phyloP scores from a whole-genome alignment of 2,113 vertebrate genomes.

The Dicerorhinus sumatrensis region DNA sequence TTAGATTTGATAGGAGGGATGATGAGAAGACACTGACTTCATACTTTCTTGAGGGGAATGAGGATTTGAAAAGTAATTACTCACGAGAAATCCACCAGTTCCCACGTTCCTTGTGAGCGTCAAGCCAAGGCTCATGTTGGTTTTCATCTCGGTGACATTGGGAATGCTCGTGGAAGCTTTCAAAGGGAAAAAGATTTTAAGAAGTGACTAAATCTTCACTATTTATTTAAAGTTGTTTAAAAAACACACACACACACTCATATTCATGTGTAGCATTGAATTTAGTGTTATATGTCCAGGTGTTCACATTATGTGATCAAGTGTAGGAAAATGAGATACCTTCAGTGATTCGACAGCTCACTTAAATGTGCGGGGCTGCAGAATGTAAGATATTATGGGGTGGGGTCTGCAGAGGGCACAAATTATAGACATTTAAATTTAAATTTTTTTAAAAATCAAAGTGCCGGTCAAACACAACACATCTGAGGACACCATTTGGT shows the following conservation, averaged over 20 bases:
- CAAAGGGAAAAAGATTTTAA: constrained; percentile 70
- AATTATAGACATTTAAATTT: not conserved
- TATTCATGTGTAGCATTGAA: not conserved
- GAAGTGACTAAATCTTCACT: not conserved
- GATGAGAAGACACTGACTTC: not conserved
- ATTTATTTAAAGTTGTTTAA: not conserved
- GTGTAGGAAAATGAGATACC: not conserved
- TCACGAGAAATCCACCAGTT: constrained; percentile 90
- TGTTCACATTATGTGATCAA: not conserved
- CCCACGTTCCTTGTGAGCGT: constrained; percentile 90
- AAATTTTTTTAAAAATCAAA: not conserved
- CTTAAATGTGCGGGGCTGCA: not conserved
- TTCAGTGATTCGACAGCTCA: not conserved
- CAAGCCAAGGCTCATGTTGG: constrained; percentile 93
- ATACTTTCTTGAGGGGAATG: not conserved
- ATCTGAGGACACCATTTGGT: not conserved
- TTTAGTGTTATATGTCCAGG: not conserved
- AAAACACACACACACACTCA: not conserved
- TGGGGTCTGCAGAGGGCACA: not conserved
- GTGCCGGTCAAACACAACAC: not conserved
- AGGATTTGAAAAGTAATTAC: constrained; percentile 65
- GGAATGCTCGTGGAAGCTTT: constrained; percentile 90
- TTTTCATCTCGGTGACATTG: constrained; percentile 90
- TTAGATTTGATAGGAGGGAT: not conserved
- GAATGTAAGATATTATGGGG: accelerated